Percentiles rank a stretch among this genome's conserved stretches.
Conservation (phyloP, 2,888 invertebrate genomes). For the Perithous albicinctus region DNA sequence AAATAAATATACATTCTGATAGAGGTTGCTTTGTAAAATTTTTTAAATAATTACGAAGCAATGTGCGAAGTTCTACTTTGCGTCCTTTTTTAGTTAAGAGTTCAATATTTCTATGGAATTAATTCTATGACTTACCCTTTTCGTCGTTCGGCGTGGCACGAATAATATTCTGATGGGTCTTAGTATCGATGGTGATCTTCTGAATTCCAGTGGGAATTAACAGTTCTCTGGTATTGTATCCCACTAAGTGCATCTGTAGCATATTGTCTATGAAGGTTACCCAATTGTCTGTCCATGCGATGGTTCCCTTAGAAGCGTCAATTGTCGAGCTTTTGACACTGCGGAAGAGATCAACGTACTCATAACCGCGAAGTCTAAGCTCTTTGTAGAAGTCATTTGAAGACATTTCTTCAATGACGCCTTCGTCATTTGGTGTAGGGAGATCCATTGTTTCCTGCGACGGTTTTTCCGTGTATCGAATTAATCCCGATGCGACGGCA, state of each 20-base stretch:
- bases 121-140: constrained; percentile 74
- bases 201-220: constrained; percentile 87
- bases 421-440: constrained; percentile 70
- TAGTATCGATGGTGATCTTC: constrained; percentile 86
- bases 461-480: constrained; percentile 87
- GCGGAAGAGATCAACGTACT: constrained; percentile 86
- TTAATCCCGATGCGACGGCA: constrained; percentile 89
- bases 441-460: constrained; percentile 77
- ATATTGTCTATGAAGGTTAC: constrained; percentile 90
- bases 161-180: constrained; percentile 79
- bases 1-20: neutral
- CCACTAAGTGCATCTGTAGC: constrained; percentile 87
- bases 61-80: too few species aligned
- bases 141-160: constrained; percentile 73
- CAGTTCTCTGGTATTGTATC: constrained; percentile 84
- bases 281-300: constrained; percentile 88
- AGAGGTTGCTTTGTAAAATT: neutral
- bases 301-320: constrained; percentile 81
- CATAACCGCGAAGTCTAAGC: constrained; percentile 86
- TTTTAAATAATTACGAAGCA: too few species aligned
- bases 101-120: neutral
- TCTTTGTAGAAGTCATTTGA: constrained; percentile 84
- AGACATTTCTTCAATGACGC: constrained; percentile 75
- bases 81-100: too few species aligned
- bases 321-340: constrained; percentile 85